Percentiles rank a stretch among this genome's conserved stretches.
phyloP scores from a whole-genome alignment of 1,140 invertebrate genomes.

The Varroa destructor region DNA sequence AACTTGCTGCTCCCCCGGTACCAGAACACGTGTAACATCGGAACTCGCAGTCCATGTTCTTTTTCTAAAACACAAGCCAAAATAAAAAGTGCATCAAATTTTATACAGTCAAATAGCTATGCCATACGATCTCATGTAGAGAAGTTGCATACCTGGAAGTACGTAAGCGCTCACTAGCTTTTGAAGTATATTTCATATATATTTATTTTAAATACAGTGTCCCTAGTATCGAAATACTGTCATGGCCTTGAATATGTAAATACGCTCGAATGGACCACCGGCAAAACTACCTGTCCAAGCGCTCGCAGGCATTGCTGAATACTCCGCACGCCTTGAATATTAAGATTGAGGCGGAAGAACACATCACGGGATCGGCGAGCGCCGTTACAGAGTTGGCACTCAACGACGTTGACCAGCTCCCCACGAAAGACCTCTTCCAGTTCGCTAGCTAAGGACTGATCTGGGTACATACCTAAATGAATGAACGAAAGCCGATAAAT shows the following conservation, averaged over 20 bases:
- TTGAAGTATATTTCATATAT: background rate
- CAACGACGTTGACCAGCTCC: background rate
- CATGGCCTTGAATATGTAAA: background rate
- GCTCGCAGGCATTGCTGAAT: constrained; percentile 51
- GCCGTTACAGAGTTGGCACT: constrained; percentile 49
- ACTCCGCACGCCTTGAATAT: constrained; percentile 47
- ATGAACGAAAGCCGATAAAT: constrained; percentile 34
- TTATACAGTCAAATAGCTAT: too few relatives aligned
- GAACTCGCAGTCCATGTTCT: constrained; percentile 54
- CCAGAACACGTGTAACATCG: constrained; percentile 49
- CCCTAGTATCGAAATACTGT: too few relatives aligned
- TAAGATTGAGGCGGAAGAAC: constrained; percentile 56
- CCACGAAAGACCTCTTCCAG: background rate
- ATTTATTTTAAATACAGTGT: background rate
- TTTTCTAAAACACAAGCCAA: constrained; percentile 40
- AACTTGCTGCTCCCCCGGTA: constrained; percentile 52
- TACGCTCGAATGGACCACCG: background rate
- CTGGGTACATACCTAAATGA: constrained; percentile 38
- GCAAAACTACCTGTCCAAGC: constrained; percentile 44
- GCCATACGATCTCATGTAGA: too few relatives aligned
- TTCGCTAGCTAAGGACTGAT: background rate
- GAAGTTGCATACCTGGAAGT: too few relatives aligned
- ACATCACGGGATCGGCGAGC: constrained; percentile 48
- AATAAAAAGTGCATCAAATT: too few relatives aligned
- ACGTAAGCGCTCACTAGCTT: too few relatives aligned